Conservation (phyloP, 2,797 vertebrate species). For the Paedocypris micromegethes region DNA sequence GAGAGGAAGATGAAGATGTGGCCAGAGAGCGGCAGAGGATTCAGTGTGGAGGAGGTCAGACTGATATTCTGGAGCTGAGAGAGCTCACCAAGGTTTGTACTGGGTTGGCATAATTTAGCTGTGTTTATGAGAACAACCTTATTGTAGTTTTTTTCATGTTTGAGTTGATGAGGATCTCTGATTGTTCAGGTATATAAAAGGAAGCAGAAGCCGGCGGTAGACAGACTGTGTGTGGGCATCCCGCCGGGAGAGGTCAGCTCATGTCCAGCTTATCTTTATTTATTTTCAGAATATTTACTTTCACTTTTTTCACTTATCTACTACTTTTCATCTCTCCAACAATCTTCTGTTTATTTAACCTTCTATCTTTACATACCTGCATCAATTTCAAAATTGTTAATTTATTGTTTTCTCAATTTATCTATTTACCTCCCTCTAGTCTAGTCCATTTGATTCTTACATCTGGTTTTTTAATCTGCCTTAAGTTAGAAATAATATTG, state of each 20-base stretch:
- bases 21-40: slow-evolving; percentile 92
- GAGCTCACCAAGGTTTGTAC: slow-evolving; percentile 83
- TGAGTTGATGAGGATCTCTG: slow-evolving; percentile 4
- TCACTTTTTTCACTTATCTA: too few species aligned
- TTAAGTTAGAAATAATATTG: too few species aligned
- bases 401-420: too few species aligned
- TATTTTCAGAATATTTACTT: too few species aligned
- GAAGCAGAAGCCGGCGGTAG: slow-evolving; percentile 93
- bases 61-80: slow-evolving; percentile 90
- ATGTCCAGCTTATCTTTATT: background rate
- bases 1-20: slow-evolving; percentile 95
- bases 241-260: slow-evolving; percentile 87
- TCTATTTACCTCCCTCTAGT: too few species aligned
- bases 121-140: background rate
- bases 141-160: too few species aligned
- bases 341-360: background rate
- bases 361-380: too few species aligned
- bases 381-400: too few species aligned
- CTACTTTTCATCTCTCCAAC: background rate
- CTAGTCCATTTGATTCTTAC: too few species aligned
- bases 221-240: slow-evolving; percentile 92
- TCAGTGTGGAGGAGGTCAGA: slow-evolving; percentile 80
- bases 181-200: slow-evolving; percentile 82
- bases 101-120: background rate
- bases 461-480: too few species aligned